A percentile compares a stretch with the other conserved stretches of the same genome.
Conservation (phyloP, 2,888 invertebrate genomes). For the Tachina lurida region DNA sequence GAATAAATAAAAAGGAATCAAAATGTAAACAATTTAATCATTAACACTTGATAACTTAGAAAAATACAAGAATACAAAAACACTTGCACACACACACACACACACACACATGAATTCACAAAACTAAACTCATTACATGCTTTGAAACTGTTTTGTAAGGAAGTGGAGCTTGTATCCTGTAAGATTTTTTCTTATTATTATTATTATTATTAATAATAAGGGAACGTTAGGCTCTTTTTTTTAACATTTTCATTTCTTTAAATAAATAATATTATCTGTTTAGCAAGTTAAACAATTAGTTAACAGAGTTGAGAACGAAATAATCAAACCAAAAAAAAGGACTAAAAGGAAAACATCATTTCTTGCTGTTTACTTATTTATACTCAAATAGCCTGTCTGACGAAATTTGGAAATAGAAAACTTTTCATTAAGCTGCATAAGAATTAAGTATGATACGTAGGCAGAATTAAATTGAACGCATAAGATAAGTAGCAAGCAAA, state of each 20-base stretch:
- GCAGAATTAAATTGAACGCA: background rate
- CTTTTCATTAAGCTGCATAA: background rate
- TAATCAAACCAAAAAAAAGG: conserved; percentile 13
- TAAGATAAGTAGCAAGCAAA: background rate
- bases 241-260: conserved; percentile 44
- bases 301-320: conserved; percentile 39
- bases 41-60: conserved; percentile 58
- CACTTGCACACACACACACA: background rate
- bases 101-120: background rate
- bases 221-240: background rate
- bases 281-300: conserved; percentile 66
- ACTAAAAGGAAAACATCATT: conserved; percentile 18
- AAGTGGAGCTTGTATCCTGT: background rate
- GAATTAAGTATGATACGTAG: background rate
- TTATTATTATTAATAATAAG: background rate
- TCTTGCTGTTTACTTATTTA: conserved; percentile 34
- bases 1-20: conserved; percentile 41
- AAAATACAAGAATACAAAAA: background rate
- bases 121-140: background rate
- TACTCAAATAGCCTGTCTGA: conserved; percentile 26
- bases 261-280: conserved; percentile 61
- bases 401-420: background rate
- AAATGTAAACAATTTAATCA: conserved; percentile 38
- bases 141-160: background rate
- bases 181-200: background rate